Percentiles rank a stretch among this genome's conserved stretches.
Evolutionary conservation across 2,113 vertebrate genomes (phyloP).

Genomic region (Muntiacus muntjak): DNA sequence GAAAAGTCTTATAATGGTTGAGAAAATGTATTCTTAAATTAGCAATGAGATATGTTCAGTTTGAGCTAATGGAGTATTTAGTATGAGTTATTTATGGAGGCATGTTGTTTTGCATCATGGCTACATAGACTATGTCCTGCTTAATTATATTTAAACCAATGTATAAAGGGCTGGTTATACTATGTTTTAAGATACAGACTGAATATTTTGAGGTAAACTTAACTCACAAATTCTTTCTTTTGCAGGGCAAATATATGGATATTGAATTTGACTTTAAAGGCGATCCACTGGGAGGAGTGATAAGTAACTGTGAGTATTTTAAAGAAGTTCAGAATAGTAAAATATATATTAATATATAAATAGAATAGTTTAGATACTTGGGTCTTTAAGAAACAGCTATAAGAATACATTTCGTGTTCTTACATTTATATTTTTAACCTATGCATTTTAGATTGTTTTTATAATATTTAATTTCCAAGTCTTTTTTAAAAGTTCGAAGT

Average conservation of each 20-base stretch:
- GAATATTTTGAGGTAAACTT: not conserved
- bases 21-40: not conserved
- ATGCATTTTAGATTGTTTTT: conserved; percentile 19
- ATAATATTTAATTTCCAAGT: not conserved
- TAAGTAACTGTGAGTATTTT: conserved; percentile 98
- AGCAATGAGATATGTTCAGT: not conserved
- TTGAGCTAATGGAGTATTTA: not conserved
- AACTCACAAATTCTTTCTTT: conserved; percentile 62
- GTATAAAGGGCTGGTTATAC: not conserved
- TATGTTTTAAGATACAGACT: not conserved
- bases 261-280: conserved; percentile 99
- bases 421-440: not conserved
- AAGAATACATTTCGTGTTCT: not conserved
- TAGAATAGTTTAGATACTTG: not conserved
- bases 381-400: not conserved
- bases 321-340: conserved; percentile 7
- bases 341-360: not conserved
- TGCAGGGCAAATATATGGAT: conserved; percentile 99
- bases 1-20: not conserved
- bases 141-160: conserved; percentile 24
- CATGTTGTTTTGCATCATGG: not conserved
- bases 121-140: not conserved
- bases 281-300: conserved; percentile 97
- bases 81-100: conserved; percentile 19
- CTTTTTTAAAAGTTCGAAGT: not conserved